These are phyloP conservation scores for Aythya baeri DNA, from an alignment of 2,113 vertebrate genomes.

Conservation along the genomic window DNA sequence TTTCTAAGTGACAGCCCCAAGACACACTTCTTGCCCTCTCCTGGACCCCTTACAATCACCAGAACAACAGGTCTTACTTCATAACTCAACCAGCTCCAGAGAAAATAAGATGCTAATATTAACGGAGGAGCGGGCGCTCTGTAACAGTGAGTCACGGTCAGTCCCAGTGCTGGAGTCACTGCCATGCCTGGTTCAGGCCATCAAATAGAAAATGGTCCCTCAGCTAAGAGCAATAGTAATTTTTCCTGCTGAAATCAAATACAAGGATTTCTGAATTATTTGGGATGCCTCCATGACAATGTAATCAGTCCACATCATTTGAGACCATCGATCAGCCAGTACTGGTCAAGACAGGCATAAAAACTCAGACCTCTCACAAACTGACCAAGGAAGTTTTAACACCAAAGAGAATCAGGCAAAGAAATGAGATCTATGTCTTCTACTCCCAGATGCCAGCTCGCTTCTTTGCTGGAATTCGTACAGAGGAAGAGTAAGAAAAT, in stretches of 20 bases:
- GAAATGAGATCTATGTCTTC: neutral
- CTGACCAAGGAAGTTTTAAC: neutral
- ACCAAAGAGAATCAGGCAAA: neutral
- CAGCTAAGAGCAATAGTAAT: conserved; percentile 8
- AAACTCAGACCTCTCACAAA: neutral
- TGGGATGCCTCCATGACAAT: neutral
- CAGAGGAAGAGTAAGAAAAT: neutral
- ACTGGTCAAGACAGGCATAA: neutral
- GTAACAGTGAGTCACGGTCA: neutral
- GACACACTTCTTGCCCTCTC: neutral
- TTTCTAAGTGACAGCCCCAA: neutral
- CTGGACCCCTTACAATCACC: neutral
- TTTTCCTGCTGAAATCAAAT: neutral
- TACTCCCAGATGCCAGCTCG: neutral
- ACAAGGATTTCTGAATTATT: neutral
- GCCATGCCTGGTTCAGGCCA: neutral
- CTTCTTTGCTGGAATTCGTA: neutral
- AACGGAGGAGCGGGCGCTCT: neutral
- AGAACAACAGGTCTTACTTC: neutral
- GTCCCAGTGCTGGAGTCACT: neutral
- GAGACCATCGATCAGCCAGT: neutral
- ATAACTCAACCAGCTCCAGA: neutral
- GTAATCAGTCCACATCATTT: neutral
- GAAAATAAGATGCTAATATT: neutral
- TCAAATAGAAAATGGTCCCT: conserved; percentile 35